Evolutionary conservation across 2,113 vertebrate species (phyloP).

Genomic region (Antechinus stuartii): DNA sequence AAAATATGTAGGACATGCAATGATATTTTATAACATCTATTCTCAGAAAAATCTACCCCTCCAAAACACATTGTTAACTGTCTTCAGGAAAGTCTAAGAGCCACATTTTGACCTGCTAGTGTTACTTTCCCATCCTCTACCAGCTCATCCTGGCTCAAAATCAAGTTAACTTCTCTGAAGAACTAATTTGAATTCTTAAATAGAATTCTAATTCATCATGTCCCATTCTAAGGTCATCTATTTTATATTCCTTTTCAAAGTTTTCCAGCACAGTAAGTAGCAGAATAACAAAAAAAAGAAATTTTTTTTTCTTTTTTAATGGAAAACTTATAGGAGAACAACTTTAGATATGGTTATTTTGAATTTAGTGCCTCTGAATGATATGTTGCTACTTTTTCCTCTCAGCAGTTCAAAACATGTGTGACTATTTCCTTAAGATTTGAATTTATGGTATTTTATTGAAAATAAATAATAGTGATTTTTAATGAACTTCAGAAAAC

Average conservation of each 20-base stretch:
- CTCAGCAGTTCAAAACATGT: slow-evolving; percentile 36
- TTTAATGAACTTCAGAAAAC: neutral
- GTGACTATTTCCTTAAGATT: slow-evolving; percentile 32
- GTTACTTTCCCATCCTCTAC: slow-evolving; percentile 3
- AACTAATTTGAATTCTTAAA: slow-evolving; percentile 76
- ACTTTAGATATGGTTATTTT: slow-evolving; percentile 51
- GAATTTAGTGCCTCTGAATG: slow-evolving; percentile 63
- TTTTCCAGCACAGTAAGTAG: slow-evolving; percentile 58
- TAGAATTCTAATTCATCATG: slow-evolving; percentile 61
- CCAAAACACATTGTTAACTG: neutral
- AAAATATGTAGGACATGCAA: no score
- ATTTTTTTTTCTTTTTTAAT: slow-evolving; percentile 28
- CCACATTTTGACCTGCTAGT: neutral
- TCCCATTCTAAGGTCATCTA: slow-evolving; percentile 66
- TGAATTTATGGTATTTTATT: neutral
- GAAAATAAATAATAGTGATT: neutral
- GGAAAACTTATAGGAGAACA: slow-evolving; percentile 57
- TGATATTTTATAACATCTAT: neutral
- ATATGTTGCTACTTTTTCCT: slow-evolving; percentile 2
- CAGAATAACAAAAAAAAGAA: slow-evolving; percentile 71
- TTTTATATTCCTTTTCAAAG: slow-evolving; percentile 61
- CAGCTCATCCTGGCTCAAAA: slow-evolving; percentile 50
- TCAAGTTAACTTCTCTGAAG: slow-evolving; percentile 63
- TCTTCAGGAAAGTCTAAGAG: neutral
- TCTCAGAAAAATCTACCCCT: neutral